Evolutionary conservation across 1,140 invertebrate genomes (phyloP).

Genomic region (Eriosoma lanigerum): DNA sequence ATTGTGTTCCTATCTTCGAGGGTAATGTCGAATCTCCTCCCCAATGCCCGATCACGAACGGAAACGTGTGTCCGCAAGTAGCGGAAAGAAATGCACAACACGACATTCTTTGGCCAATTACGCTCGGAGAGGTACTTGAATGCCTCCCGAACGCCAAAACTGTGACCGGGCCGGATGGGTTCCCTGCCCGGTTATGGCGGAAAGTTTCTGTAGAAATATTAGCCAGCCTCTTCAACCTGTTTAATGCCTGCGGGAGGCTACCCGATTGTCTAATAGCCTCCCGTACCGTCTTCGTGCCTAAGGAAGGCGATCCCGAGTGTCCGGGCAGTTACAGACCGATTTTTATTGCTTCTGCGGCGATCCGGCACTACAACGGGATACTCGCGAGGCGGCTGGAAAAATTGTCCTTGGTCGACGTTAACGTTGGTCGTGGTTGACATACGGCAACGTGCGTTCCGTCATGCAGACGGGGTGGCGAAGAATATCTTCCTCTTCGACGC

Average conservation of each 20-base stretch:
- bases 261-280: not conserved
- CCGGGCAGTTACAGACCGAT: not conserved
- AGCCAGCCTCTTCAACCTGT: not conserved
- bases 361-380: not conserved
- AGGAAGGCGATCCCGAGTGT: not conserved
- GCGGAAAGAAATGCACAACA: accelerated
- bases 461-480: too few relatives aligned
- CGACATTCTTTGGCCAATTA: accelerated
- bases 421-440: too few relatives aligned
- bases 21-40: not conserved
- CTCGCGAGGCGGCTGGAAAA: not conserved
- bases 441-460: too few relatives aligned
- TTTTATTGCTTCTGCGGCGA: not conserved
- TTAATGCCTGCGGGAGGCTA: not conserved
- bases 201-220: not conserved
- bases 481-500: too few relatives aligned
- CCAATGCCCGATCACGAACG: not conserved
- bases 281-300: not conserved
- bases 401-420: not conserved
- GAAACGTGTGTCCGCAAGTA: not conserved
- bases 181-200: not conserved
- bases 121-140: not conserved
- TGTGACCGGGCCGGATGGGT: not conserved
- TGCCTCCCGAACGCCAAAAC: not conserved
- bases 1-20: too few relatives aligned